phyloP scores from a whole-genome alignment of 2,888 invertebrate genomes.

The Drosophila eohydei region DNA sequence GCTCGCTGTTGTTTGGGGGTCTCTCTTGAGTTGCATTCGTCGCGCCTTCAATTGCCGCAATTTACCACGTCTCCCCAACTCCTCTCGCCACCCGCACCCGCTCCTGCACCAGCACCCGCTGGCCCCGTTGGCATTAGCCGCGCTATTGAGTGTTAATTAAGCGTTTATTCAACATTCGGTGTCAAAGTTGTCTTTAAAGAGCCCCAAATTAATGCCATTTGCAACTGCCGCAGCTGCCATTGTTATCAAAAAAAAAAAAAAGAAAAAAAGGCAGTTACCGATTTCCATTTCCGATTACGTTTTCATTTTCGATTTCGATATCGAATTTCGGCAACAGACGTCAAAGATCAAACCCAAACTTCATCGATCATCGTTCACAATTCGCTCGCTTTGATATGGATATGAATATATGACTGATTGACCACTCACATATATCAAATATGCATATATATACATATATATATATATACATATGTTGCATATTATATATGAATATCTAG shows the following conservation, averaged over 20 bases:
- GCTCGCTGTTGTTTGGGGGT: conserved; percentile 8
- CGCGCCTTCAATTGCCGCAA: conserved; percentile 78
- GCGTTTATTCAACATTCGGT: conserved; percentile 78
- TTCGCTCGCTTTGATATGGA: conserved; percentile 38
- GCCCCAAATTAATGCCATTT: conserved; percentile 77
- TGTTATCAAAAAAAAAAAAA: conserved; percentile 64
- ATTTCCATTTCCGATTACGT: conserved; percentile 51
- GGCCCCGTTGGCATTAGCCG: conserved; percentile 56
- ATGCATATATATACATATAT: background rate
- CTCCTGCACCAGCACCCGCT: background rate
- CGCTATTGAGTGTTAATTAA: conserved; percentile 80
- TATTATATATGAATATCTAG: background rate
- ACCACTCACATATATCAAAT: conserved; percentile 7
- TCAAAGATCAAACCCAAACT: conserved; percentile 55
- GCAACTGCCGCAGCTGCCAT: conserved; percentile 55
- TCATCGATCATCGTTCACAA: conserved; percentile 68
- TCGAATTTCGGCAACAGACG: conserved; percentile 44
- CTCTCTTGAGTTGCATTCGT: conserved; percentile 73
- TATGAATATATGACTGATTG: conserved; percentile 51
- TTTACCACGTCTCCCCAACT: conserved; percentile 42
- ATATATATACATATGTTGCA: background rate
- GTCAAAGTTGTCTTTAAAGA: conserved; percentile 78
- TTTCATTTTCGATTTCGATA: conserved; percentile 37
- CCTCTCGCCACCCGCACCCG: background rate
- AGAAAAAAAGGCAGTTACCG: conserved; percentile 43